These are phyloP conservation scores for Gryllus longicercus DNA, from an alignment of 2,888 invertebrate genomes.

Conservation along the genomic window DNA sequence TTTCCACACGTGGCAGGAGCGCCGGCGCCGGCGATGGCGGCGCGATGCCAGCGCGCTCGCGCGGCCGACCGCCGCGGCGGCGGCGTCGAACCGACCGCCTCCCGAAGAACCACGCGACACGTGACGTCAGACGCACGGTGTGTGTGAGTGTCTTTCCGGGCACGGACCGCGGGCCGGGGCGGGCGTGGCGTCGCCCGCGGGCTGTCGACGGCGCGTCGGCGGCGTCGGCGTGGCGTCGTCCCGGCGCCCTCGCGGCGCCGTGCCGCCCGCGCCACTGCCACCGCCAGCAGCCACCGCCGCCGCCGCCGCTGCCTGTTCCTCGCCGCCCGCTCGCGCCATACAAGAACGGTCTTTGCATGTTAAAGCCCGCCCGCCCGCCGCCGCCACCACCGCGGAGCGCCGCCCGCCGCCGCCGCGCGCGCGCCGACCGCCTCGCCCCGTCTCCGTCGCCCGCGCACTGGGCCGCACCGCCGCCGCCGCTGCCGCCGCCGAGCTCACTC, in stretches of 20 bases:
- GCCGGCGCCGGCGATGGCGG: not conserved
- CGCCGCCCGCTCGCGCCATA: not conserved
- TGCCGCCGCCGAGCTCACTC: not conserved
- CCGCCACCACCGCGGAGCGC: conserved; percentile 18
- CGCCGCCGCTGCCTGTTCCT: conserved; percentile 1
- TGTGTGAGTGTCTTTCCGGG: too few relatives aligned
- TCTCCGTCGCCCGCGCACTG: conserved; percentile 23
- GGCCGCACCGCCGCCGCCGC: conserved; percentile 23
- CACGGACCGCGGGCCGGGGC: not conserved
- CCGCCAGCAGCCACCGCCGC: not conserved
- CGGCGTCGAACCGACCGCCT: not conserved
- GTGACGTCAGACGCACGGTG: not conserved
- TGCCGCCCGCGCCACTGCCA: conserved; percentile 8
- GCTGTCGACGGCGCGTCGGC: not conserved
- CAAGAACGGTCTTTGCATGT: conserved; percentile 23
- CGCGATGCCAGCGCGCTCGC: not conserved
- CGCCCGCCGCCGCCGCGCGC: conserved; percentile 5
- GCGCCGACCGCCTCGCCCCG: conserved; percentile 4
- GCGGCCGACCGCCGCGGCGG: not conserved
- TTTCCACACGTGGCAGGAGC: not conserved
- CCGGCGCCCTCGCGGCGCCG: conserved; percentile 3
- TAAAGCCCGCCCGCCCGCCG: conserved; percentile 19
- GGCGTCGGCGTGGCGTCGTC: not conserved
- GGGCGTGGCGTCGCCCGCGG: not conserved
- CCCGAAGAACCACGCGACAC: not conserved